Evolutionary conservation across 2,113 vertebrate genomes (phyloP).

Genomic region (Laticauda colubrina): DNA sequence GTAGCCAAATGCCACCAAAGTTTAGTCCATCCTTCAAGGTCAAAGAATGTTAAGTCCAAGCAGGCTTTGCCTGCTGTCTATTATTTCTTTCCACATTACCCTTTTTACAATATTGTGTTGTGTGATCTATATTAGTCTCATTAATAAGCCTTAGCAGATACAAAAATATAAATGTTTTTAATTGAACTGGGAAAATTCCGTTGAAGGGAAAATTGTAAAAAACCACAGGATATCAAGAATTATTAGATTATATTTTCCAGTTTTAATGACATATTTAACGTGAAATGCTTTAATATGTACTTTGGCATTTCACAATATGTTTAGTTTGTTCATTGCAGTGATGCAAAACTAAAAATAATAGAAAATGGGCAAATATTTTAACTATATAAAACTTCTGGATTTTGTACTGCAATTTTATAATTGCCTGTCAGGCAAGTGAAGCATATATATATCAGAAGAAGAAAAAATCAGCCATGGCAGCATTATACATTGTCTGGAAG

Average conservation of each 20-base stretch:
- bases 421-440: not conserved
- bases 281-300: not conserved
- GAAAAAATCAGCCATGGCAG: not conserved
- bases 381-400: not conserved
- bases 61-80: not conserved
- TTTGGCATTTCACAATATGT: not conserved
- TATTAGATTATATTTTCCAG: not conserved
- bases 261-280: not conserved
- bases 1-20: not conserved
- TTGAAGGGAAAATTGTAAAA: not conserved
- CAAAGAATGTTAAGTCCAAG: not conserved
- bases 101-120: not conserved
- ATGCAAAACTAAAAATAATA: not conserved
- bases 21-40: not conserved
- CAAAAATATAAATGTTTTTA: not conserved
- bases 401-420: not conserved
- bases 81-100: not conserved
- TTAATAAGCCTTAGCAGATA: not conserved
- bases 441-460: not conserved
- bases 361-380: not conserved
- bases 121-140: not conserved
- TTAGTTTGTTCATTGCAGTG: not conserved
- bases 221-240: not conserved
- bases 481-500: no score
- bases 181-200: not conserved